phyloP scores from a whole-genome alignment of 2,797 vertebrate species.

The Florisuga fusca region DNA sequence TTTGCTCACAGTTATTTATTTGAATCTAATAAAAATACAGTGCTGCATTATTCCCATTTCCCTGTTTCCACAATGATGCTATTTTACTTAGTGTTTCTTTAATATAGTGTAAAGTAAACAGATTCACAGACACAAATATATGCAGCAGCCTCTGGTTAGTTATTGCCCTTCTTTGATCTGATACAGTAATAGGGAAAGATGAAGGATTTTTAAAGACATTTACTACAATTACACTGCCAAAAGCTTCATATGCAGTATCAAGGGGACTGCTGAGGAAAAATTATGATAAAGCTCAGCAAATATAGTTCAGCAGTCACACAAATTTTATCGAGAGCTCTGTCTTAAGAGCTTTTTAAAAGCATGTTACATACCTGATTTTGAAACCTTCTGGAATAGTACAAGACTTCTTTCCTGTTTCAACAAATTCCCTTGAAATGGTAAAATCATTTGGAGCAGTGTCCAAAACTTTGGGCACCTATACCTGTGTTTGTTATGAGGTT shows the following conservation, averaged over 20 bases:
- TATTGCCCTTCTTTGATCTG: slow-evolving; percentile 20
- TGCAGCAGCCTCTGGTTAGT: slow-evolving; percentile 11
- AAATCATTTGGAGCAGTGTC: neutral
- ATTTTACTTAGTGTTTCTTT: neutral
- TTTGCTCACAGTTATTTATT: neutral
- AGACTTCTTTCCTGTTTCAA: neutral
- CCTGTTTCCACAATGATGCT: neutral
- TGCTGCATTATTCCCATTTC: neutral
- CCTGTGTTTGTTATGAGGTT: neutral
- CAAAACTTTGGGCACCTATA: neutral
- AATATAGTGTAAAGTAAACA: neutral
- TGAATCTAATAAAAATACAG: neutral
- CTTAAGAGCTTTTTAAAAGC: neutral
- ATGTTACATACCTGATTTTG: neutral
- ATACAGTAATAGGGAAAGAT: neutral
- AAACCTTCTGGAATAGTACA: neutral
- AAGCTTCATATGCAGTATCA: neutral
- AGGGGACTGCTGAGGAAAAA: neutral
- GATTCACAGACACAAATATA: neutral
- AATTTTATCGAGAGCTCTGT: neutral
- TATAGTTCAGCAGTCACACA: neutral
- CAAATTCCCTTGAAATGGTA: neutral
- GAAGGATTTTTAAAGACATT: neutral
- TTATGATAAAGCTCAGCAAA: neutral
- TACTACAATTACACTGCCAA: neutral